phyloP scores from a whole-genome alignment of 1,140 invertebrate genomes.

The Vanessa tameamea region DNA sequence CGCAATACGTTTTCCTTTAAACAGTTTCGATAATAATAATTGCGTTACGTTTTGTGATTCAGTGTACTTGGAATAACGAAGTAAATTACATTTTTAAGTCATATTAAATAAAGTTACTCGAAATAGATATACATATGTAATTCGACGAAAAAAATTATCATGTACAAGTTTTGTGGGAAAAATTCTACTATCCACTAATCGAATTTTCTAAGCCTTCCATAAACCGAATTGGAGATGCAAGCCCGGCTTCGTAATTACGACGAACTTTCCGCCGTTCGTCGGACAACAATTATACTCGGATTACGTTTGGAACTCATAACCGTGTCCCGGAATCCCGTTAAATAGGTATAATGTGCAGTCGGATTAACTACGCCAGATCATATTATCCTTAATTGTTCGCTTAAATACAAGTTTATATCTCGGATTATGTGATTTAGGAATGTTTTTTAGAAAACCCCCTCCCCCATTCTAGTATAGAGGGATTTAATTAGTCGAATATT shows the following conservation, averaged over 20 bases:
- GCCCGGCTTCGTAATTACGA: slow-evolving; percentile 56
- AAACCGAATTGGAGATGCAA: slow-evolving; percentile 44
- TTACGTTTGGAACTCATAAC: slow-evolving; percentile 74
- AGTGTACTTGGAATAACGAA: background rate
- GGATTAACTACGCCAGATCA: slow-evolving; percentile 64
- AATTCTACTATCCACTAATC: slow-evolving; percentile 36
- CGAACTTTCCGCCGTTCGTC: slow-evolving; percentile 66
- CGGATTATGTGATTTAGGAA: slow-evolving; percentile 52
- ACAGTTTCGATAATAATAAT: background rate
- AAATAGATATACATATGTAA: background rate
- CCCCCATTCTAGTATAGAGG: slow-evolving; percentile 3
- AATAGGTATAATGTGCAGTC: slow-evolving; percentile 72
- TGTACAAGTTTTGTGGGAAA: background rate
- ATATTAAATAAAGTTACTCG: background rate
- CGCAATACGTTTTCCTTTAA: background rate
- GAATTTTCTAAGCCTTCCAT: slow-evolving; percentile 39
- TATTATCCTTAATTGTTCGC: slow-evolving; percentile 70
- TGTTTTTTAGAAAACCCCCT: slow-evolving; percentile 26
- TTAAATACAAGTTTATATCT: slow-evolving; percentile 67
- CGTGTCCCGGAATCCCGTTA: slow-evolving; percentile 66
- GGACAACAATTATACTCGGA: slow-evolving; percentile 75
- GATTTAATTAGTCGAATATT: slow-evolving; percentile 11
- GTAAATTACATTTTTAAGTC: too few species aligned
- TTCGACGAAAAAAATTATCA: background rate
- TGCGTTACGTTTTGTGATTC: background rate